These are phyloP conservation scores for Pemphigus obesinymphae DNA, from an alignment of 1,140 invertebrate genomes.

Conservation along the genomic window DNA sequence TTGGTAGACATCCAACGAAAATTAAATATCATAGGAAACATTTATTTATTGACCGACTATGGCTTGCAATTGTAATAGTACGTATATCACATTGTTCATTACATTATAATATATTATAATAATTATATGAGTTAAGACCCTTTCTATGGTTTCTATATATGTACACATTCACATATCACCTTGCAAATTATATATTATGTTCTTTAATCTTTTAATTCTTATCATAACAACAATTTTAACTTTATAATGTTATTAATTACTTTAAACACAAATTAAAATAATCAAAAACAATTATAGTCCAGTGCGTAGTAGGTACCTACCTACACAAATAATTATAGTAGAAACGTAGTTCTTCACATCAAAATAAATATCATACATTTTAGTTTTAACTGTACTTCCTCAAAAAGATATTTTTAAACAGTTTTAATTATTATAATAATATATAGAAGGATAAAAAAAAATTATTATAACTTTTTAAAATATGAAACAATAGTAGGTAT, in stretches of 20 bases:
- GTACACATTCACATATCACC: not conserved
- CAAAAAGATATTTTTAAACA: too few relatives aligned
- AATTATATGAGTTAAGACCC: not conserved
- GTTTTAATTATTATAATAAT: too few relatives aligned
- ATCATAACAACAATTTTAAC: not conserved
- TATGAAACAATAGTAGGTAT: too few relatives aligned
- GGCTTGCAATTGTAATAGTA: not conserved
- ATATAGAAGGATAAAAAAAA: too few relatives aligned
- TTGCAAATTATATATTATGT: not conserved
- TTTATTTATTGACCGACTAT: not conserved
- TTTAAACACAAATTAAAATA: not conserved
- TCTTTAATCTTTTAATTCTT: not conserved
- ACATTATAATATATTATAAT: not conserved
- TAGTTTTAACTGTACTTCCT: too few relatives aligned
- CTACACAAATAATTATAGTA: too few relatives aligned
- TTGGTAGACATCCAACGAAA: not conserved
- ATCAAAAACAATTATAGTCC: too few relatives aligned
- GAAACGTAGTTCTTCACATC: too few relatives aligned
- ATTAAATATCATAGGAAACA: not conserved
- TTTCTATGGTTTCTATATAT: not conserved
- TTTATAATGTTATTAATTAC: not conserved
- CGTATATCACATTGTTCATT: not conserved
- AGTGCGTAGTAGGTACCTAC: too few relatives aligned
- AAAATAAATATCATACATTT: too few relatives aligned
- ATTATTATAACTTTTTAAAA: too few relatives aligned